phyloP scores from a whole-genome alignment of 2,888 invertebrate genomes.

The Drosophila mettleri region DNA sequence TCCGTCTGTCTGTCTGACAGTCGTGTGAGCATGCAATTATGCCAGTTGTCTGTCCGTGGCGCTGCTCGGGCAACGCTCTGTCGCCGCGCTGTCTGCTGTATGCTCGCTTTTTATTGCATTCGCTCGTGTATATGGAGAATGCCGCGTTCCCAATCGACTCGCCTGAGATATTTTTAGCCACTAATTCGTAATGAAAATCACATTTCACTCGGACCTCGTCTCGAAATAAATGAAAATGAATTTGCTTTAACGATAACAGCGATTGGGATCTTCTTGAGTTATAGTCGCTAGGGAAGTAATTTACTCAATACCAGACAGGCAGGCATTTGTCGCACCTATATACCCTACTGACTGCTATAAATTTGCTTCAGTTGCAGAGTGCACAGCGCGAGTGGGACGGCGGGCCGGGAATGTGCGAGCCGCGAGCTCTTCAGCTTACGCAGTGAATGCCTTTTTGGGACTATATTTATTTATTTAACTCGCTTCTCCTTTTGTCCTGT shows the following conservation, averaged over 20 bases:
- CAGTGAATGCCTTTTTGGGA: slow-evolving; percentile 29
- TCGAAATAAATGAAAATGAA: neutral
- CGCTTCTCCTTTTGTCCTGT: slow-evolving; percentile 21
- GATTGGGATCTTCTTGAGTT: neutral
- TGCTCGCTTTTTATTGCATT: slow-evolving; percentile 12
- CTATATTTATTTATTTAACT: slow-evolving; percentile 57
- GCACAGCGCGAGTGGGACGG: slow-evolving; percentile 5
- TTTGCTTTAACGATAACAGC: neutral
- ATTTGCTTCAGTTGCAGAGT: slow-evolving; percentile 17
- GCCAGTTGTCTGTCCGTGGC: slow-evolving; percentile 33
- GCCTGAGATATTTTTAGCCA: no score
- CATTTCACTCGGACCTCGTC: neutral
- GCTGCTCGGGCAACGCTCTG: neutral
- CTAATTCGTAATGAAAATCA: neutral
- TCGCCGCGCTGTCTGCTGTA: slow-evolving; percentile 12
- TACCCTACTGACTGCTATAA: neutral
- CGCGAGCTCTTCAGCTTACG: slow-evolving; percentile 5
- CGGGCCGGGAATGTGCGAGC: neutral
- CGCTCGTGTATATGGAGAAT: no score
- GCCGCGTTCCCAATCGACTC: no score
- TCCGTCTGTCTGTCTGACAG: slow-evolving; percentile 8
- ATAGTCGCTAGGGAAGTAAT: no score
- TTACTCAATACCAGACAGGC: no score
- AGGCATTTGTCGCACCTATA: neutral
- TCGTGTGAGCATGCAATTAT: slow-evolving; percentile 62